Evolutionary conservation across 2,797 vertebrate genomes (phyloP).

Genomic region (Protonibea diacanthus): DNA sequence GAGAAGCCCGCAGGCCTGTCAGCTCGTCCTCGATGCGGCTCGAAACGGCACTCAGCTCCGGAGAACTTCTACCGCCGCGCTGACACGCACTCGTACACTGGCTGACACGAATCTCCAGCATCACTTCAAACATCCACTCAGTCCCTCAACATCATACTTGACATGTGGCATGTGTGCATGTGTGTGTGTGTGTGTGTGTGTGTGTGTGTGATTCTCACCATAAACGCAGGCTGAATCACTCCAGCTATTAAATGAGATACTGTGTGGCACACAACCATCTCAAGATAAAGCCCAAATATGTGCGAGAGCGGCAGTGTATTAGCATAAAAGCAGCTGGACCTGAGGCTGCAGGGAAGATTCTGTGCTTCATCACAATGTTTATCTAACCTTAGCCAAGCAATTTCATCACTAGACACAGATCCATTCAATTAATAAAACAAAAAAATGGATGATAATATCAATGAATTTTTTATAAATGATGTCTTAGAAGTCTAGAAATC

Average conservation of each 20-base stretch:
- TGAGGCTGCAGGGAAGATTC: constrained; percentile 3
- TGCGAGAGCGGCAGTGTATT: constrained; percentile 11
- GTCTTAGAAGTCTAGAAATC: constrained; percentile 19
- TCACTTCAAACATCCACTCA: constrained; percentile 68
- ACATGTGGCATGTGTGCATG: constrained; percentile 46
- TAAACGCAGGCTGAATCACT: constrained; percentile 42
- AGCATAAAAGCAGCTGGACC: constrained; percentile 18
- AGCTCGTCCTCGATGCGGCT: constrained; percentile 61
- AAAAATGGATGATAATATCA: constrained; percentile 29
- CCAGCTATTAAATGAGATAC: constrained; percentile 36
- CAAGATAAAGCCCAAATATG: constrained; percentile 19
- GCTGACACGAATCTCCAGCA: constrained; percentile 70
- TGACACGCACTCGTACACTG: constrained; percentile 66
- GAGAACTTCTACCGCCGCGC: constrained; percentile 57
- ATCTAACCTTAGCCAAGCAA: constrained; percentile 1
- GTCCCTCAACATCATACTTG: constrained; percentile 59
- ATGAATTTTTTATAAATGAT: constrained; percentile 21
- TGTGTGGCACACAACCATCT: constrained; percentile 32
- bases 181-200: constrained; percentile 9
- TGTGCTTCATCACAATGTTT: constrained; percentile 5
- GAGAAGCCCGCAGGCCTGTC: constrained; percentile 76
- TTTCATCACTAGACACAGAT: neutral
- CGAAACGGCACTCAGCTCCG: constrained; percentile 69
- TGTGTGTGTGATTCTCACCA: constrained; percentile 29
- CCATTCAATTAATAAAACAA: constrained; percentile 31